These are phyloP conservation scores for Sardina pilchardus DNA, from an alignment of 2,113 vertebrate genomes.

Conservation along the genomic window DNA sequence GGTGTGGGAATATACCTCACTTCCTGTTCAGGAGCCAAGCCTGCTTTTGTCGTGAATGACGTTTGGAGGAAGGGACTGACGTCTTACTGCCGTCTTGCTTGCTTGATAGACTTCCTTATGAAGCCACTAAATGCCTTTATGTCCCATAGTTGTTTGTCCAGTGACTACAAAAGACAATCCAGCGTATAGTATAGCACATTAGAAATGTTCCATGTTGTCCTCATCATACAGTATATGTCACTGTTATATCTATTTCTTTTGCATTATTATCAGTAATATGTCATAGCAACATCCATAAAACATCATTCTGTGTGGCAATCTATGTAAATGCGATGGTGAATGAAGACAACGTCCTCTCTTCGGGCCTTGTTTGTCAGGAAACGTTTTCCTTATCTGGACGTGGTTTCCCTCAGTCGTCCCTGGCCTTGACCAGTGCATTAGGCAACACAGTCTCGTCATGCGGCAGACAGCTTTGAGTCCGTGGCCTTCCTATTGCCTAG, in stretches of 20 bases:
- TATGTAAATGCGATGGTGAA: not conserved
- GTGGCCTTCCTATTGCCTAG: not conserved
- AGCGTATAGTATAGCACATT: not conserved
- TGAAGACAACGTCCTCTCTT: not conserved
- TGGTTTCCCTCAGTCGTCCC: not conserved
- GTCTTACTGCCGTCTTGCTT: not conserved
- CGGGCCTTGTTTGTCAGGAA: not conserved
- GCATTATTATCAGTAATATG: not conserved
- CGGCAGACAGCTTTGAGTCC: not conserved
- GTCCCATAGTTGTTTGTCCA: not conserved
- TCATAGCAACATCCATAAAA: not conserved
- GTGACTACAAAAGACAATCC: not conserved
- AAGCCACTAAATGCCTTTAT: not conserved
- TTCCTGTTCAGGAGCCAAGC: slow-evolving; percentile 1
- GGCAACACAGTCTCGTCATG: not conserved
- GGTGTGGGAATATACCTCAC: slow-evolving; percentile 21
- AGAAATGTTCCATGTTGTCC: not conserved
- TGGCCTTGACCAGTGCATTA: not conserved
- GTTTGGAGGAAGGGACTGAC: not conserved
- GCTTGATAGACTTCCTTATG: slow-evolving; percentile 1
- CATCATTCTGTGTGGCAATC: not conserved
- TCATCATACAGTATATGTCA: not conserved
- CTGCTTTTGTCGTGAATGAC: slow-evolving; percentile 10
- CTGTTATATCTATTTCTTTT: not conserved
- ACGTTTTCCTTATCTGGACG: not conserved